phyloP scores from a whole-genome alignment of 2,797 vertebrate genomes.

The Urophycis tenuis region DNA sequence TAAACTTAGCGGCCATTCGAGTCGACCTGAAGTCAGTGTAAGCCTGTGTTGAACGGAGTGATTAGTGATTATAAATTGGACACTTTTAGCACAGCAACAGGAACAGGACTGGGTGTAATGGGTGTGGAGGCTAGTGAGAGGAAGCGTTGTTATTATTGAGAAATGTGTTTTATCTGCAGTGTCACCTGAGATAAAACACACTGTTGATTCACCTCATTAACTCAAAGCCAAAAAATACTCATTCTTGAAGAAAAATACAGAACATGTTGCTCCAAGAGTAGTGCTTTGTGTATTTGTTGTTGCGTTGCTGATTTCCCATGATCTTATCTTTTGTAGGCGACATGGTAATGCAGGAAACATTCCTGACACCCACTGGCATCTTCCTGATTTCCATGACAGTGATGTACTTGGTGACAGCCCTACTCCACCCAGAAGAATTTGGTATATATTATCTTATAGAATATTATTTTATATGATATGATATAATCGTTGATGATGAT shows the following conservation, averaged over 20 bases:
- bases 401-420: constrained; percentile 70
- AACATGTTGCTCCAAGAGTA: constrained; percentile 42
- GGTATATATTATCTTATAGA: constrained; percentile 26
- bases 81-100: not conserved
- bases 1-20: too few species aligned
- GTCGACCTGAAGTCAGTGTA: too few species aligned
- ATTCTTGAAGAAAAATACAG: not conserved
- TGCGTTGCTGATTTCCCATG: constrained; percentile 2
- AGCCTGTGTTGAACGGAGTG: not conserved
- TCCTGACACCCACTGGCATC: constrained; percentile 74
- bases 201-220: not conserved
- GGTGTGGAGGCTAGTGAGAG: not conserved
- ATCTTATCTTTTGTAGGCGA: constrained; percentile 60
- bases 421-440: constrained; percentile 74
- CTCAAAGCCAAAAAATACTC: not conserved
- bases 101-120: not conserved
- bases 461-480: constrained; percentile 4
- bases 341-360: constrained; percentile 70
- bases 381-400: constrained; percentile 73
- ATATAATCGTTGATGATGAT: not conserved
- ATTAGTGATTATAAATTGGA: not conserved
- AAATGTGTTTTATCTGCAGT: not conserved
- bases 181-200: not conserved
- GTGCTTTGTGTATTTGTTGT: not conserved
- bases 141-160: not conserved